Evolutionary conservation across 2,113 vertebrate genomes (phyloP).

Genomic region (Taurulus bubalis): DNA sequence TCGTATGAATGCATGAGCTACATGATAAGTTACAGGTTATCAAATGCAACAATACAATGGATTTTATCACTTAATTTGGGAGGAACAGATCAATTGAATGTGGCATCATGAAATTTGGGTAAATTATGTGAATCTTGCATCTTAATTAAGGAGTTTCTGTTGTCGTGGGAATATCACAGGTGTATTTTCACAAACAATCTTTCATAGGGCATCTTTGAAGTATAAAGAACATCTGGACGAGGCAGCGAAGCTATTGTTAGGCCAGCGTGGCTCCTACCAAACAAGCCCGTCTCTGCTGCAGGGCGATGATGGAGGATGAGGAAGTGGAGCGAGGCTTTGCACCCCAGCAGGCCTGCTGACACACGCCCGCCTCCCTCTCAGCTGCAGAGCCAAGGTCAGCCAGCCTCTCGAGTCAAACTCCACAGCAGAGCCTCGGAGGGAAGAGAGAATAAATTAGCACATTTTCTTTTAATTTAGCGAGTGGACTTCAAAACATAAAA

Average conservation of each 20-base stretch:
- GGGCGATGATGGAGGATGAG: conserved; percentile 31
- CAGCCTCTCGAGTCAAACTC: conserved; percentile 23
- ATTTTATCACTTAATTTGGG: not conserved
- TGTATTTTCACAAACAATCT: not conserved
- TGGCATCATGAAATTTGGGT: not conserved
- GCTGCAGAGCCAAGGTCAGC: conserved; percentile 48
- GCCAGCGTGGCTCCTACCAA: conserved; percentile 17
- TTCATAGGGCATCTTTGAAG: not conserved
- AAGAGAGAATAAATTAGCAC: not conserved
- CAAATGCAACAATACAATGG: not conserved
- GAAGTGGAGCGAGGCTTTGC: conserved; percentile 14
- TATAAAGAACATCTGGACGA: not conserved
- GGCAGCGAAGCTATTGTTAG: not conserved
- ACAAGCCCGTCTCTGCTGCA: not conserved
- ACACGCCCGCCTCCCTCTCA: conserved; percentile 27
- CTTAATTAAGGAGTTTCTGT: not conserved
- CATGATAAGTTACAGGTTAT: no score
- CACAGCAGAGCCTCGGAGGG: not conserved
- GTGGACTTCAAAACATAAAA: not conserved
- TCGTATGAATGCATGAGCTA: not conserved
- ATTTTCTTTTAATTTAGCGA: not conserved
- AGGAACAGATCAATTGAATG: not conserved
- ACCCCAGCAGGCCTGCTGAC: conserved; percentile 29
- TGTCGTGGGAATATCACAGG: not conserved
- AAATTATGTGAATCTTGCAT: not conserved